Evolutionary conservation across 2,797 vertebrate species (phyloP), one percentile per base, ranked within the genome.

Genomic region (Pteronotus mesoamericanus): DNA sequence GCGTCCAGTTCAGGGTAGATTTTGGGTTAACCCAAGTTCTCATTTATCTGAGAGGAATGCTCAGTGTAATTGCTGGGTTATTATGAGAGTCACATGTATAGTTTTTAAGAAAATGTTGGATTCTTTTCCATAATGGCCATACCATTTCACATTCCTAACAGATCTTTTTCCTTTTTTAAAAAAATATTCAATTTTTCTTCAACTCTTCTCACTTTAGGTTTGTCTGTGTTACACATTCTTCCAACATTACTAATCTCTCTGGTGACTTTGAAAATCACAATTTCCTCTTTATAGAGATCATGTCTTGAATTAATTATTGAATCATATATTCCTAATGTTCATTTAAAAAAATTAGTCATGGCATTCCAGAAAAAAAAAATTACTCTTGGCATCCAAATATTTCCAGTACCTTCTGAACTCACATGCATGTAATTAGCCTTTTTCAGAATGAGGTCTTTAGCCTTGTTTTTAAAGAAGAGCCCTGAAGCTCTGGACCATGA

Each of bases 261-360:
- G 10, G 6, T 87, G 44, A 88, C 46, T 83, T 78, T 42, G 39
- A 9, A 48, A 51, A 74, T 82, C 66, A 66, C 6, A 94, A 5
- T 97, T 95, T 96, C 57, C 12, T 55, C 34, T 92, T 83, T 61
- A 85, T 51, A 69, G 42, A 53, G 18, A n/a, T 18, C 59, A 6
- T 24, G 7, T 75, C 94, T 75, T 93, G 11, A 94, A 87, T 89
- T 89, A 79, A 55, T 85, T 59, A 95, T 46, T 72, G 59, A 87
- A 26, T 89, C 26, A 61, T 53, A 3, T 77, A 87, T 57, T 77
- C 14, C 51, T 75, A 12, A 75, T 78, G 24, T 42, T 86, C 42
- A 64, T 79, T 95, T 6, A 9, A n/a, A 86, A 34, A 26, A 16
- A 51, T 39, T 87, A 84, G 12, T 59, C n/a, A 39, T 51, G 68